These are phyloP conservation scores for Chymomyza amoena DNA, from an alignment of 2,888 invertebrate genomes.

Conservation along the genomic window DNA sequence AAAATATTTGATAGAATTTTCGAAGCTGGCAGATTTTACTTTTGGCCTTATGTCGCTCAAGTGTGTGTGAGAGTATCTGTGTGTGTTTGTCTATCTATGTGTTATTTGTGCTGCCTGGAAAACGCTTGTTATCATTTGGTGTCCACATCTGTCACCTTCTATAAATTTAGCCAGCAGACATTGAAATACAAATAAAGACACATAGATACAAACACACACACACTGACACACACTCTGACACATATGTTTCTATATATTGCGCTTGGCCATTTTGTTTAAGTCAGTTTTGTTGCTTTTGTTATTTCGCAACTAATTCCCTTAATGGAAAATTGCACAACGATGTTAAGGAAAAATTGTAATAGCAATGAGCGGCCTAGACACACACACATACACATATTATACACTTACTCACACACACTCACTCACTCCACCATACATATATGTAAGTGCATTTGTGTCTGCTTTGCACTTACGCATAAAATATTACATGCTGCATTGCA, in stretches of 20 bases:
- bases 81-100: neutral
- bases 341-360: slow-evolving; percentile 40
- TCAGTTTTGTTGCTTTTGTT: slow-evolving; percentile 35
- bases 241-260: slow-evolving; percentile 26
- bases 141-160: slow-evolving; percentile 72
- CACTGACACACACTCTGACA: slow-evolving; percentile 6
- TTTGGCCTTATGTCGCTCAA: neutral
- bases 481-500: slow-evolving; percentile 70
- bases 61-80: neutral
- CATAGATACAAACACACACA: slow-evolving; percentile 13
- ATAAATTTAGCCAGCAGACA: slow-evolving; percentile 54
- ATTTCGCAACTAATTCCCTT: slow-evolving; percentile 66
- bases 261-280: slow-evolving; percentile 23
- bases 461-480: slow-evolving; percentile 66
- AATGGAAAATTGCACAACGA: slow-evolving; percentile 69
- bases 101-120: neutral
- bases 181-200: slow-evolving; percentile 17
- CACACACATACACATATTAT: slow-evolving; percentile 13
- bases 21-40: slow-evolving; percentile 4
- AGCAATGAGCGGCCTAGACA: slow-evolving; percentile 18
- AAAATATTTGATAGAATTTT: slow-evolving; percentile 39
- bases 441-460: slow-evolving; percentile 13
- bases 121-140: slow-evolving; percentile 68
- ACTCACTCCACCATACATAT: neutral
- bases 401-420: neutral